Evolutionary conservation across 2,888 invertebrate species (phyloP), one percentile per base, ranked within the genome.

Genomic region (Incurvaria masculella): DNA sequence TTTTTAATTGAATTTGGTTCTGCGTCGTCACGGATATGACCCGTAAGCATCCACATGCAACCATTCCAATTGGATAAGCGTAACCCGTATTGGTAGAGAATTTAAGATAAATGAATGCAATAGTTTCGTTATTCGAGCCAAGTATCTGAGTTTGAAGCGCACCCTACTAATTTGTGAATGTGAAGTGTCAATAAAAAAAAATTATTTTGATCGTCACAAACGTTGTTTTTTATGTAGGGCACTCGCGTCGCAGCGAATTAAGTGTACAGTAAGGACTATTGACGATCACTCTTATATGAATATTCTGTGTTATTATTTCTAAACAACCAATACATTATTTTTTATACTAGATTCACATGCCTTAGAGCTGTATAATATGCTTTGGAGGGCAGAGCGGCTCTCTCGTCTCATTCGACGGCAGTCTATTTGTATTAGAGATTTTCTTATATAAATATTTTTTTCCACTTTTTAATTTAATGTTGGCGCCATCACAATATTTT

Each of bases 401-500:
- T 14, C 14, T 33, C 33, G 8, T 33, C 33, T 33, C 33, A 33
- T 23, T 10, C 10, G n/a, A n/a, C n/a, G 33, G 33, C 33, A 33
- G 23, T 23, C 23, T 33, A 6, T 33, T 33, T 33, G 11, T 33
- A 33, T 33, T 33, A 33, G 33, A 33, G 33, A 33, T 14, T 33
- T 33, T 23, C 14, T 33, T 33, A 33, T 33, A 33, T 14, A 33
- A 4, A 33, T 33, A 33, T 23, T 23, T 33, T 33, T 23, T 23
- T 33, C 14, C 33, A 33, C 33, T 33, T 6, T 33, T 33, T 6
- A 33, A 14, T 33, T 14, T 14, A 14, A 14, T 33, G 8, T 8
- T 64, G 63, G 57, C 68, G 70, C 69, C 75, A 76, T 75, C 76
- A 76, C 76, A 76, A 74, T 71, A 62, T 62, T 62, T 59, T 33